Conservation (phyloP, 2,113 vertebrate species). For the Cyphomyrus plagiostoma region DNA sequence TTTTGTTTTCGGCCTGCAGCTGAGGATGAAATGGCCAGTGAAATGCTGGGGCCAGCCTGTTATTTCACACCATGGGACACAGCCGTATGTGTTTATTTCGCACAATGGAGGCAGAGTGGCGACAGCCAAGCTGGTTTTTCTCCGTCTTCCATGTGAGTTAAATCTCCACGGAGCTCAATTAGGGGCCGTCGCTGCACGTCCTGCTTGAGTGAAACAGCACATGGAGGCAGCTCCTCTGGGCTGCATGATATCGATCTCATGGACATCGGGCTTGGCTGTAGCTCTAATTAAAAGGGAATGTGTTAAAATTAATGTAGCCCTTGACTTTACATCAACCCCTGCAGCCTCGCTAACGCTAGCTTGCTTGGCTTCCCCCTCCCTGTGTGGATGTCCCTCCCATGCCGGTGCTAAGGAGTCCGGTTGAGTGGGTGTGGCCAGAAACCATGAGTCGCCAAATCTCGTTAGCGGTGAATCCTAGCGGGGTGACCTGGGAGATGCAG, state of each 20-base stretch:
- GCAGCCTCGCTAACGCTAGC: neutral
- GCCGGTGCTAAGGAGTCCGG: neutral
- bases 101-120: conserved; percentile 43
- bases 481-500: conserved; percentile 17
- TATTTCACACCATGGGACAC: conserved; percentile 49
- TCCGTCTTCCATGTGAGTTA: conserved; percentile 32
- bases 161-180: conserved; percentile 46
- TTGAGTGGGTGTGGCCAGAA: conserved; percentile 7
- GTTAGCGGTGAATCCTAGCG: conserved; percentile 24
- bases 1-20: conserved; percentile 47
- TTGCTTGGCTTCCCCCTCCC: neutral
- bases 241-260: conserved; percentile 41
- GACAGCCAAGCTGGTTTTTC: conserved; percentile 27
- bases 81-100: conserved; percentile 48
- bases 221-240: conserved; percentile 21
- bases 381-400: neutral
- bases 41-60: conserved; percentile 45
- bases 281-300: conserved; percentile 36
- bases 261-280: conserved; percentile 8
- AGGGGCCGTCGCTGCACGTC: conserved; percentile 32
- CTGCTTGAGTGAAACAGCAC: conserved; percentile 15
- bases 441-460: conserved; percentile 17
- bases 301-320: neutral
- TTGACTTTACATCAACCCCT: neutral
- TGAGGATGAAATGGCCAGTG: conserved; percentile 53